Conservation (phyloP, 2,113 vertebrate genomes). For the Elaphurus davidianus region DNA sequence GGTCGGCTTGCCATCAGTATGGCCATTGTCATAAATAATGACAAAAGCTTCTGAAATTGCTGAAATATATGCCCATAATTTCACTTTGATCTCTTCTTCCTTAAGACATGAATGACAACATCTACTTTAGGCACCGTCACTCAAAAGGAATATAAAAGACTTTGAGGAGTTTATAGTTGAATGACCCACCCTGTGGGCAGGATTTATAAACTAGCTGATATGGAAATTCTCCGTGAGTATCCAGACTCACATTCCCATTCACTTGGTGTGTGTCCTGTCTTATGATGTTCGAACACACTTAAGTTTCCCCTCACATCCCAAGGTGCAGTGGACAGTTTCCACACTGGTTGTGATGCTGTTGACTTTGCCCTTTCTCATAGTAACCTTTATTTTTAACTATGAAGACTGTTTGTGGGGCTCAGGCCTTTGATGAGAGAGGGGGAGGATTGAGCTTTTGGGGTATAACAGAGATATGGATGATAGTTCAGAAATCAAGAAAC, state of each 20-base stretch:
- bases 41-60: constrained; percentile 39
- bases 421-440: neutral
- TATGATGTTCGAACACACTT: neutral
- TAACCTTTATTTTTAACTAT: neutral
- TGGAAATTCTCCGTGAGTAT: neutral
- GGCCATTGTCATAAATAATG: constrained; percentile 32
- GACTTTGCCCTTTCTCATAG: neutral
- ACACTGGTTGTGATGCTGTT: neutral
- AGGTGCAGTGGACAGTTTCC: neutral
- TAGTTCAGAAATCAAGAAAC: neutral
- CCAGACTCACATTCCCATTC: neutral
- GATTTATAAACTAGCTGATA: constrained; percentile 29
- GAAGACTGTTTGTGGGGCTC: neutral
- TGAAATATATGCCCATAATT: neutral
- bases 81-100: constrained; percentile 19
- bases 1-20: neutral
- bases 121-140: neutral
- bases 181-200: neutral
- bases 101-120: constrained; percentile 7
- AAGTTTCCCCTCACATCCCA: neutral
- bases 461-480: neutral
- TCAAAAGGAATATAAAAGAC: constrained; percentile 32
- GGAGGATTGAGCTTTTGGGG: neutral
- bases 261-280: neutral
- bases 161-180: neutral